Base-by-base conservation (phyloP, 2,888 invertebrate genomes). In the Julus scanicus region DNA sequence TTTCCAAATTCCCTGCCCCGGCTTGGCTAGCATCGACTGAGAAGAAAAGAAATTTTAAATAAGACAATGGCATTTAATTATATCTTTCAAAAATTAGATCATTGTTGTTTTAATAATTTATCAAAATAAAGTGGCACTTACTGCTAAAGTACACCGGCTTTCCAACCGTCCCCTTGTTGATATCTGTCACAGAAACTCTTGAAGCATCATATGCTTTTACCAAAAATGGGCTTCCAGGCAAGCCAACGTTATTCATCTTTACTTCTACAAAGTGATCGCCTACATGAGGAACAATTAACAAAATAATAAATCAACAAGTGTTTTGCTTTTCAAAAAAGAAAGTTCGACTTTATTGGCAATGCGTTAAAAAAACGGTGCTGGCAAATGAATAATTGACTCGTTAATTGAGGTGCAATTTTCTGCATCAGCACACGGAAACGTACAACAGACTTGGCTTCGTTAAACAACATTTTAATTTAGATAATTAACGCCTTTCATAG, bases 1-100 rank as follows among this genome's bases (percentile, higher is more conserved):
- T 99, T 93, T 99, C 99, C 91, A 99, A 94, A 93, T 99, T 99
- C 40, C 99, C 99, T 86, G 98, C 98, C 89, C 99, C 97, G 91
- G 94, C 94, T 90, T 93, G 93, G 89, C 93, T 93, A 9, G 94
- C 94, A 91, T 94, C 94, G 90, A 94, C 94, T 94, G 90, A 86
- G 80, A 37, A n/a, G n/a, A n/a, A n/a, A n/a, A n/a, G n/a, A n/a
- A n/a, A n/a, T n/a, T n/a, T n/a, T 88, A 88, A 87, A 89, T 84
- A 57, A 57, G 17, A 40, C n/a, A n/a, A n/a, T n/a, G n/a, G n/a
- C n/a, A n/a, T 84, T n/a, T 39, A n/a, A 39, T 44, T 84, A 84
- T 37, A 20, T 11, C 37, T 84, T 48, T 48, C n/a, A 44, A 85
- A 85, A 44, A 44, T 48, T 0, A n/a, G 29, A 85, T 8, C n/a